Conservation (phyloP, 2,113 vertebrate genomes). For the Malurus elegans region DNA sequence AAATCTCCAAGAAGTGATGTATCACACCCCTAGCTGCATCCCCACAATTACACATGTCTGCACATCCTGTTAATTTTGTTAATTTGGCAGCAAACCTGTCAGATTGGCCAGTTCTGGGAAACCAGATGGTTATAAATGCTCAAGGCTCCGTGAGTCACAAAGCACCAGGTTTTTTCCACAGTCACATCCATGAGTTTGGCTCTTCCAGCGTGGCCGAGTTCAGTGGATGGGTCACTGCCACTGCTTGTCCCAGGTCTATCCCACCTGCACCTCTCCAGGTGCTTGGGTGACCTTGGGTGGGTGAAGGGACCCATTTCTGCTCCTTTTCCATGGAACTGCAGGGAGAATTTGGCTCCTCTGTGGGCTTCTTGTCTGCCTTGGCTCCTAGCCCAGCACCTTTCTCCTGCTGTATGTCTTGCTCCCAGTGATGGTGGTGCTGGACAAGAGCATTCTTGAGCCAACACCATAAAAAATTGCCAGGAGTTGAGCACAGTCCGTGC, state of each 20-base stretch:
- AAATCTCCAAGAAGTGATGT: background rate
- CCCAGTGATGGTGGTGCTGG: accelerated
- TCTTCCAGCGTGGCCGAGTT: accelerated
- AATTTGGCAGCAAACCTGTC: background rate
- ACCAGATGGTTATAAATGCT: background rate
- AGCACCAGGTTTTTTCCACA: background rate
- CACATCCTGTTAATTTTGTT: background rate
- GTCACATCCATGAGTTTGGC: background rate
- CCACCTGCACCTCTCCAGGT: background rate
- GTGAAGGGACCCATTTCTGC: background rate
- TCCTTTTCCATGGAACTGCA: background rate
- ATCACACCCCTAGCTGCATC: background rate
- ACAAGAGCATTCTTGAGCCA: background rate
- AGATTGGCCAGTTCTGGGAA: background rate
- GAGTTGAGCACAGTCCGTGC: background rate
- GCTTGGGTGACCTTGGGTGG: background rate
- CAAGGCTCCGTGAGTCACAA: background rate
- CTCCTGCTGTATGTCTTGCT: accelerated
- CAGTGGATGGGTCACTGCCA: accelerated
- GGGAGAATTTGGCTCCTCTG: background rate
- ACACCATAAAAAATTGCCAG: background rate
- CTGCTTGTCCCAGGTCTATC: background rate
- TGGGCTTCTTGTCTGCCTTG: background rate
- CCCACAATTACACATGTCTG: background rate
- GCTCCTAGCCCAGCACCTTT: background rate